phyloP scores from a whole-genome alignment of 2,888 invertebrate genomes.

The Xestoiulus laeticollis region DNA sequence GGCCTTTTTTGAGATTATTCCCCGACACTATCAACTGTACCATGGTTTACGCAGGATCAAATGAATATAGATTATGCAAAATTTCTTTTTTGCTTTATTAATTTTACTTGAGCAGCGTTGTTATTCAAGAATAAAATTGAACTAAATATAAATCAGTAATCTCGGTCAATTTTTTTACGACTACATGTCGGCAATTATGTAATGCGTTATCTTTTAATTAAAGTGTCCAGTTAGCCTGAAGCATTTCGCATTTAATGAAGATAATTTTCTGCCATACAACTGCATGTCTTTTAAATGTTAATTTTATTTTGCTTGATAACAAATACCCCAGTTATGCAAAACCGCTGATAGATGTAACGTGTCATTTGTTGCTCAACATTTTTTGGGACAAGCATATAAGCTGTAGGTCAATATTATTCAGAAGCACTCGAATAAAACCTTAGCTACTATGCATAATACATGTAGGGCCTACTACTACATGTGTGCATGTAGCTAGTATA shows the following conservation, averaged over 20 bases:
- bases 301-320: background rate
- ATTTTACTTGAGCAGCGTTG: background rate
- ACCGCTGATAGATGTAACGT: too few relatives aligned
- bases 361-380: too few relatives aligned
- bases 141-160: background rate
- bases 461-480: too few relatives aligned
- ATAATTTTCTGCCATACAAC: background rate
- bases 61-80: background rate
- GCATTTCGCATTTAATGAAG: background rate
- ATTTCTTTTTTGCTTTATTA: background rate
- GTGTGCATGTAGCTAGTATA: too few relatives aligned
- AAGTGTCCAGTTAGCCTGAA: background rate
- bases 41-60: background rate
- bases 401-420: too few relatives aligned
- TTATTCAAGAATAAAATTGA: background rate
- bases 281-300: background rate
- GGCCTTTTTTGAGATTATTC: background rate
- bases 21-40: too few relatives aligned
- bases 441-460: too few relatives aligned
- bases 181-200: background rate
- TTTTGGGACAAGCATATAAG: too few relatives aligned
- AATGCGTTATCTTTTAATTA: background rate
- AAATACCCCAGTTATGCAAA: background rate
- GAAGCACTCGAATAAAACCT: too few relatives aligned
- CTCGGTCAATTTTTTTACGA: background rate